These are phyloP conservation scores for Amphibalanus amphitrite DNA, from an alignment of 1,140 invertebrate species.

Conservation along the genomic window DNA sequence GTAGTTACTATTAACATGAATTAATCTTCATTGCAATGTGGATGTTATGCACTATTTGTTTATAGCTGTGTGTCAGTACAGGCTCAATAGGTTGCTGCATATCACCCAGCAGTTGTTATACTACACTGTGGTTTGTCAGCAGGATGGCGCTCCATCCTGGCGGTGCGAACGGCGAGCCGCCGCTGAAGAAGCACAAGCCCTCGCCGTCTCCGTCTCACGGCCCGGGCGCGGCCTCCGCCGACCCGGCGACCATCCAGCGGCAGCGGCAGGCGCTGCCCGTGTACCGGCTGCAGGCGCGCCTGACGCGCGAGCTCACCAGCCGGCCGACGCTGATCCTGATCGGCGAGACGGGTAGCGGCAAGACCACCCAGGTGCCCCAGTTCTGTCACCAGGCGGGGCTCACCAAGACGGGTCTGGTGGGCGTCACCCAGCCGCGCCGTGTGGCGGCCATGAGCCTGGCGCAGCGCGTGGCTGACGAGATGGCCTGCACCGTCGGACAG, in stretches of 20 bases:
- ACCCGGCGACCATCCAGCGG: not conserved
- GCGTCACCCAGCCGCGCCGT: conserved; percentile 67
- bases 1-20: too few species aligned
- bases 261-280: conserved; percentile 16
- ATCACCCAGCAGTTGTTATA: too few species aligned
- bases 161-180: not conserved
- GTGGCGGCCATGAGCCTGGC: conserved; percentile 85
- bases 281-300: conserved; percentile 11
- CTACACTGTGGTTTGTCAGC: too few species aligned
- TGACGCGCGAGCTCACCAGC: conserved; percentile 14
- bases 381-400: conserved; percentile 42
- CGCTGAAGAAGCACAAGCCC: not conserved
- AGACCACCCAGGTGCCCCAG: conserved; percentile 81
- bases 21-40: too few species aligned
- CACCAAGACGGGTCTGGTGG: conserved; percentile 41
- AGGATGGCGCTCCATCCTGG: not conserved
- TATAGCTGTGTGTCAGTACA: too few species aligned
- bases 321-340: conserved; percentile 49
- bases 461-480: conserved; percentile 64
- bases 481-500: conserved; percentile 42
- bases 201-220: not conserved
- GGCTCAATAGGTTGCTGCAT: too few species aligned
- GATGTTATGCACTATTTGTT: too few species aligned
- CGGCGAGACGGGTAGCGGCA: conserved; percentile 77
- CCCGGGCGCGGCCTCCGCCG: not conserved